Evolutionary conservation across 1,140 invertebrate species (phyloP).

Genomic region (Cotesia vestalis): DNA sequence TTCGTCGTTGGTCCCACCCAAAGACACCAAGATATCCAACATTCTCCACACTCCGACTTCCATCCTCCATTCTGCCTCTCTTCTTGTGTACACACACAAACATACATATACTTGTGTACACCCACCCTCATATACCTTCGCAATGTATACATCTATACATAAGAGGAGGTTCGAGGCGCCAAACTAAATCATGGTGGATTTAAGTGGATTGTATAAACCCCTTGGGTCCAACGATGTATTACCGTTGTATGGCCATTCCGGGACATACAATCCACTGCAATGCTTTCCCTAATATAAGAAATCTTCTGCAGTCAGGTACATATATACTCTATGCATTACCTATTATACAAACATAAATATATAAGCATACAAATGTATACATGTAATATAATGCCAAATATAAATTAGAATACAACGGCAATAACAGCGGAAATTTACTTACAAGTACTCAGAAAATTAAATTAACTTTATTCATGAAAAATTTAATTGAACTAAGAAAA

Average conservation of each 20-base stretch:
- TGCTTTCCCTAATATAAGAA: no score
- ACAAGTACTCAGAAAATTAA: no score
- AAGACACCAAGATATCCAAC: constrained; percentile 52
- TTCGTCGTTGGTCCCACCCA: constrained; percentile 56
- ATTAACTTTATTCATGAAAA: no score
- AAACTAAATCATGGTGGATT: constrained; percentile 58
- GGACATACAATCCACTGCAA: no score
- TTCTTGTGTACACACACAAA: constrained; percentile 15
- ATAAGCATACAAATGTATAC: no score
- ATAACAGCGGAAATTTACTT: no score
- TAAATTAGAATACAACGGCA: no score
- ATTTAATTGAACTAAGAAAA: no score
- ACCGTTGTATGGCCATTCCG: constrained; percentile 29
- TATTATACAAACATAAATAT: no score
- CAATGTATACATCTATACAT: neutral
- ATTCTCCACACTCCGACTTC: neutral
- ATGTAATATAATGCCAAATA: no score
- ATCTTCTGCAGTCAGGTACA: no score
- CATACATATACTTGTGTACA: neutral
- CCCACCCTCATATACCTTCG: neutral
- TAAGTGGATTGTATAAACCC: constrained; percentile 58
- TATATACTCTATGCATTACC: no score
- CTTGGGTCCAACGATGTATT: constrained; percentile 55
- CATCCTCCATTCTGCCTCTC: neutral
- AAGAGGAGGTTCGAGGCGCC: constrained; percentile 29